phyloP scores from a whole-genome alignment of 1,140 invertebrate species.

The Penaeus japonicus region DNA sequence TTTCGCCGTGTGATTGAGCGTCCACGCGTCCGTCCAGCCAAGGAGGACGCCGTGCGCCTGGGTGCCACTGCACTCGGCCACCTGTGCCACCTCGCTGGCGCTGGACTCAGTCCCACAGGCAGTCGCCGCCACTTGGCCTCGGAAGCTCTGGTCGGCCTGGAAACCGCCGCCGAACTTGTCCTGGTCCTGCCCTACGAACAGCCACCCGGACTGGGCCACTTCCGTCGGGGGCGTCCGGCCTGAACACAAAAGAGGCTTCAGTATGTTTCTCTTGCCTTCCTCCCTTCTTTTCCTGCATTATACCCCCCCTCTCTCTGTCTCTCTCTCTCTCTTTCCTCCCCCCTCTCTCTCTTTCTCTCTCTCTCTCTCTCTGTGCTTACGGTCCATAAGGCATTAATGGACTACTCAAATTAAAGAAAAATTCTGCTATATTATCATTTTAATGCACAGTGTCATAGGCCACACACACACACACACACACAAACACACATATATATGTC shows the following conservation, averaged over 20 bases:
- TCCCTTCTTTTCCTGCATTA: background rate
- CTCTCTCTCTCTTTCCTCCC: background rate
- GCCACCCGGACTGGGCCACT: background rate
- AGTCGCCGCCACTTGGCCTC: background rate
- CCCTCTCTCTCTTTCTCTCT: background rate
- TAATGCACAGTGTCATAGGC: no score
- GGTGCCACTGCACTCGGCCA: background rate
- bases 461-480: no score
- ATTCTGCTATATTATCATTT: no score
- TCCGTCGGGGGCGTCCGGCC: background rate
- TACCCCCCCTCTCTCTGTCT: background rate
- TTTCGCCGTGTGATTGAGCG: no score
- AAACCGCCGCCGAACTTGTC: constrained; percentile 1
- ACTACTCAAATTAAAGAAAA: no score
- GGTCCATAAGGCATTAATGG: no score
- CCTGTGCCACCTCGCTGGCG: background rate
- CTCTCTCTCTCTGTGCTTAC: background rate
- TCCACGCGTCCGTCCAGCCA: no score
- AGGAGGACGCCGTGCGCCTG: no score
- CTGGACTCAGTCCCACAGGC: background rate
- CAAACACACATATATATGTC: no score
- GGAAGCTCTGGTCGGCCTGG: constrained; percentile 33
- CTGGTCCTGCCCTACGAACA: constrained; percentile 30
- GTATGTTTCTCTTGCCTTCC: background rate
- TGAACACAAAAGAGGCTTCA: background rate